These are phyloP conservation scores for Rhagonycha lutea DNA, from an alignment of 2,888 invertebrate genomes.

Conservation along the genomic window DNA sequence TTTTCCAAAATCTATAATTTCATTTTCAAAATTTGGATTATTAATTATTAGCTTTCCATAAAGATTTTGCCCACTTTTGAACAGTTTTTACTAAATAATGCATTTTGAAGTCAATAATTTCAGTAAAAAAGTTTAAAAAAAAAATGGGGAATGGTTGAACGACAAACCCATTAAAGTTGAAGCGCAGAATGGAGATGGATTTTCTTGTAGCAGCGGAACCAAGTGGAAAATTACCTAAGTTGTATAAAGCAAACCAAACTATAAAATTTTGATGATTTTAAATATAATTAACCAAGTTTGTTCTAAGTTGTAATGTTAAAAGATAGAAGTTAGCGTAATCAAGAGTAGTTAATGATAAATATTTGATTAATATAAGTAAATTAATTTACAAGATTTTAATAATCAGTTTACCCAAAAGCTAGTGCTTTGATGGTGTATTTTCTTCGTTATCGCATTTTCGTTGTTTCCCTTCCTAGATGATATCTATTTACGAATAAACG, in stretches of 20 bases:
- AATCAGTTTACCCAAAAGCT: not conserved
- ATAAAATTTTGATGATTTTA: not conserved
- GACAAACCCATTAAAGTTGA: not conserved
- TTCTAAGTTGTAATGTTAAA: not conserved
- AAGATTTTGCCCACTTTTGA: no score
- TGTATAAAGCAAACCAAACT: not conserved
- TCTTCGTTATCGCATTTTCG: not conserved
- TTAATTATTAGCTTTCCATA: no score
- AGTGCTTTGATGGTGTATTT: not conserved
- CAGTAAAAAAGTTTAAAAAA: not conserved
- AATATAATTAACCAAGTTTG: not conserved
- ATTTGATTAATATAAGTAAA: not conserved
- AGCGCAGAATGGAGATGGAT: not conserved
- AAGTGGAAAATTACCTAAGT: not conserved
- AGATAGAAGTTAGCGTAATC: not conserved
- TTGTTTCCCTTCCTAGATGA: not conserved
- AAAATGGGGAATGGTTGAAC: not conserved
- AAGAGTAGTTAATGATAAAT: not conserved
- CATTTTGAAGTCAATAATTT: no score
- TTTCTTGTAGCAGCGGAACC: not conserved
- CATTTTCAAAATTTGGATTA: no score
- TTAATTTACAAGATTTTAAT: not conserved
- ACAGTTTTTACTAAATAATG: no score
- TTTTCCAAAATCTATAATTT: no score
- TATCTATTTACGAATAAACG: constrained; percentile 6